A percentile compares a stretch with the other conserved stretches of the same genome.
These are phyloP conservation scores for Listronotus bonariensis DNA, from an alignment of 1,140 invertebrate species.

Conservation along the genomic window DNA sequence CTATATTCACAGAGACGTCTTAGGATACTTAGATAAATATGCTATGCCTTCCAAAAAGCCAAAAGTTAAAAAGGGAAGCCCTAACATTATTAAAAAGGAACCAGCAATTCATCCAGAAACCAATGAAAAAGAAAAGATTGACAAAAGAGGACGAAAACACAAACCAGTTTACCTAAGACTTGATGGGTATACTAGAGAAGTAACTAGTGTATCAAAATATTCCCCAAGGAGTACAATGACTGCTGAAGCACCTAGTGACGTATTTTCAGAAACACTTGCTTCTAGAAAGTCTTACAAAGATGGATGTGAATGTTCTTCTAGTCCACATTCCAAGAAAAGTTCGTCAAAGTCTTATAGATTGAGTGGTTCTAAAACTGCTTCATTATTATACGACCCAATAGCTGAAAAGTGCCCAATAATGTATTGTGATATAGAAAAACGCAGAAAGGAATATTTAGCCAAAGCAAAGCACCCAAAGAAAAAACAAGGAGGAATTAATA, in stretches of 20 bases:
- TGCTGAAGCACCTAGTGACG: too few species aligned
- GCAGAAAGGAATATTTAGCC: not conserved
- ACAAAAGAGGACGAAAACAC: not conserved
- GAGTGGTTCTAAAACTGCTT: too few species aligned
- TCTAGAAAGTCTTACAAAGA: too few species aligned
- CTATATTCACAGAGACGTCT: conserved; percentile 34
- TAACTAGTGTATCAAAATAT: too few species aligned
- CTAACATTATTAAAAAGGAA: not conserved
- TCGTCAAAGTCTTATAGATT: too few species aligned
- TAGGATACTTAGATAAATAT: conserved; percentile 34
- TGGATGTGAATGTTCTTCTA: too few species aligned
- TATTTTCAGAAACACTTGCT: too few species aligned
- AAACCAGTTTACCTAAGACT: conserved; percentile 13
- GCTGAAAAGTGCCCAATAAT: conserved; percentile 5
- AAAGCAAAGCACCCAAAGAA: not conserved
- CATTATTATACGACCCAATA: not conserved
- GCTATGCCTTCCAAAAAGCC: conserved; percentile 20
- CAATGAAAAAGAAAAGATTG: not conserved
- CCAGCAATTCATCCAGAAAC: not conserved
- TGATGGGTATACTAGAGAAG: conserved; percentile 1
- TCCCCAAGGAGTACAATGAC: too few species aligned
- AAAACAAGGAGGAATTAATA: not conserved
- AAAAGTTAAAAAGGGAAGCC: conserved; percentile 16
- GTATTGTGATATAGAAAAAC: conserved; percentile 6
- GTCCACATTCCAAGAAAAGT: too few species aligned